A percentile compares a stretch with the other conserved stretches of the same genome.
phyloP scores from a whole-genome alignment of 1,140 invertebrate species.

The Heliconius nattereri region DNA sequence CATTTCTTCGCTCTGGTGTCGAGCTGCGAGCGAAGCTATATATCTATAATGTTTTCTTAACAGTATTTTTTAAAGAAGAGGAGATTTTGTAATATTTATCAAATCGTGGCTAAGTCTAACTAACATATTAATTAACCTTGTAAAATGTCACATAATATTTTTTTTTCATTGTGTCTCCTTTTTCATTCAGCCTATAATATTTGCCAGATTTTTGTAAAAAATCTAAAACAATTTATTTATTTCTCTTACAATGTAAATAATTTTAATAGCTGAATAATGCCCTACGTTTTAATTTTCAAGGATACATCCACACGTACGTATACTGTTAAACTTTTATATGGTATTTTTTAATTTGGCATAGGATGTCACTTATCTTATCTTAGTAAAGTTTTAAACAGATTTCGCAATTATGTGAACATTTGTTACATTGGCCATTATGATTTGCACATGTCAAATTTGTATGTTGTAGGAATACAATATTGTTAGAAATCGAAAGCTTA shows the following conservation, averaged over 20 bases:
- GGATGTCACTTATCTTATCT: slow-evolving; percentile 9
- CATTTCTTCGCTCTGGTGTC: too few relatives aligned
- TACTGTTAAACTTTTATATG: background rate
- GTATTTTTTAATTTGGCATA: slow-evolving; percentile 2
- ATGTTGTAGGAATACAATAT: too few relatives aligned
- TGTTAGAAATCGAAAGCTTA: too few relatives aligned
- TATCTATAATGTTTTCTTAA: too few relatives aligned
- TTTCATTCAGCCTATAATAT: background rate
- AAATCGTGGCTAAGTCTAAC: too few relatives aligned
- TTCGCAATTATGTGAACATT: background rate
- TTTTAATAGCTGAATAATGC: background rate
- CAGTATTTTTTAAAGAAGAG: too few relatives aligned
- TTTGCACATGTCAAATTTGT: background rate
- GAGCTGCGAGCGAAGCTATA: too few relatives aligned
- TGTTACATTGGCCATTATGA: background rate
- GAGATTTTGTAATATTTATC: too few relatives aligned
- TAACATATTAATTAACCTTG: too few relatives aligned
- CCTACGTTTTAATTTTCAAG: background rate
- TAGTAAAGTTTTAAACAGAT: background rate
- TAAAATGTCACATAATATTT: background rate
- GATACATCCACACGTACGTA: background rate
- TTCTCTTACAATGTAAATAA: background rate
- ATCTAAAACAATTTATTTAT: background rate
- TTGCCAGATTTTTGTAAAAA: background rate
- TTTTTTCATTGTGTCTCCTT: background rate